Percentiles rank a stretch among this genome's conserved stretches.
Evolutionary conservation across 2,888 invertebrate genomes (phyloP).

Genomic region (Criorhina ranunculi): DNA sequence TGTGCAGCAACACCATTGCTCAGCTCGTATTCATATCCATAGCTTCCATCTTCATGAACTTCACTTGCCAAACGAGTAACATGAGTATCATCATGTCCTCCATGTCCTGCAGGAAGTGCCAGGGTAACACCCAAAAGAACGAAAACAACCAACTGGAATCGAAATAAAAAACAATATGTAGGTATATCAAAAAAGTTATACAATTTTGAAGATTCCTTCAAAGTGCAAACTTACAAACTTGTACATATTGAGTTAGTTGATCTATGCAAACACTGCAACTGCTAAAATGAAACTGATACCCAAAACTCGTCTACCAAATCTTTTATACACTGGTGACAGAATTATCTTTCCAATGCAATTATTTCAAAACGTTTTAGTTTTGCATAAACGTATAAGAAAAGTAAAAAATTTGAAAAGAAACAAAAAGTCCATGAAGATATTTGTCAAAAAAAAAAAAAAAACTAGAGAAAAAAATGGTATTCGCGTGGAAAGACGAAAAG

Average conservation of each 20-base stretch:
- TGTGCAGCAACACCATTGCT: conserved; percentile 87
- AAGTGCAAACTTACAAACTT: conserved; percentile 42
- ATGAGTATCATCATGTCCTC: conserved; percentile 33
- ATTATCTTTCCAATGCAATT: conserved; percentile 6
- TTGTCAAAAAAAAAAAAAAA: conserved; percentile 15
- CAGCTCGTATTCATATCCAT: conserved; percentile 85
- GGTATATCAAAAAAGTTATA: conserved; percentile 23
- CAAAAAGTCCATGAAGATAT: conserved; percentile 11
- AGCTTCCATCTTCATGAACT: conserved; percentile 83
- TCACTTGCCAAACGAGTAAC: conserved; percentile 58
- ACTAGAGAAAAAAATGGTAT: too few species aligned
- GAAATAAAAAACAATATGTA: background rate
- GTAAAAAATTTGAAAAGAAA: background rate
- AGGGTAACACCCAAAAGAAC: conserved; percentile 76
- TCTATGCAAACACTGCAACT: conserved; percentile 15
- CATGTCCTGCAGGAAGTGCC: conserved; percentile 9
- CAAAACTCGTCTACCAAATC: conserved; percentile 24
- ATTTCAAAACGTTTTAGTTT: conserved; percentile 46
- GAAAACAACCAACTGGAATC: conserved; percentile 71
- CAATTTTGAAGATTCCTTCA: background rate
- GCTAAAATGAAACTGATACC: conserved; percentile 41
- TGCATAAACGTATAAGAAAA: conserved; percentile 55
- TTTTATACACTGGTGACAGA: conserved; percentile 38
- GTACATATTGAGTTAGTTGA: conserved; percentile 38
- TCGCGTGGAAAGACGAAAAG: too few species aligned